Evolutionary conservation across 2,888 invertebrate genomes (phyloP).

Genomic region (Gymnocheta viridis): DNA sequence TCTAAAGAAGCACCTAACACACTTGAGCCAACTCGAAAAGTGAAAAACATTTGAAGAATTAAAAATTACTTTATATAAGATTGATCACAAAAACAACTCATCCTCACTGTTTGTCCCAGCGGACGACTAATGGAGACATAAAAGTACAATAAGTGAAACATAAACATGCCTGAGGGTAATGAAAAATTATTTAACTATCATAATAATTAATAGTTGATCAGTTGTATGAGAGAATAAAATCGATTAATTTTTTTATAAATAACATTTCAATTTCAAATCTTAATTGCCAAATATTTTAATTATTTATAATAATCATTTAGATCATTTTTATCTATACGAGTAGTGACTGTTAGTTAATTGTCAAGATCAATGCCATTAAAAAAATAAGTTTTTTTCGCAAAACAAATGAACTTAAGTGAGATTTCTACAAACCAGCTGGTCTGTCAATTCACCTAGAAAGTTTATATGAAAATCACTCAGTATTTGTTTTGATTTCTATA

Average conservation of each 20-base stretch:
- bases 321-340: neutral
- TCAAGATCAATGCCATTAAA: neutral
- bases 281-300: constrained; percentile 28
- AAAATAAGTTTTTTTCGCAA: neutral
- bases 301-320: constrained; percentile 10
- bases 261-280: constrained; percentile 23
- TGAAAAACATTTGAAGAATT: too few species aligned
- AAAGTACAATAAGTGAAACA: neutral
- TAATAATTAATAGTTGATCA: neutral
- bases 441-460: too few species aligned
- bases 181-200: constrained; percentile 15
- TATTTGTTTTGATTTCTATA: too few species aligned
- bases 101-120: too few species aligned
- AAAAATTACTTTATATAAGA: too few species aligned
- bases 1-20: too few species aligned
- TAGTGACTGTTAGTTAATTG: neutral
- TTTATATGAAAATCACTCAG: neutral
- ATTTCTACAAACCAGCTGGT: neutral
- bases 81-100: too few species aligned
- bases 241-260: neutral
- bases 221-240: neutral
- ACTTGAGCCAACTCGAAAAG: neutral
- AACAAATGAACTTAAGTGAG: neutral
- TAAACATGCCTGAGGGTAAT: constrained; percentile 1
- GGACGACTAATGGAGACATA: too few species aligned